Conservation (phyloP, 2,113 vertebrate species). For the Mandrillus leucophaeus region DNA sequence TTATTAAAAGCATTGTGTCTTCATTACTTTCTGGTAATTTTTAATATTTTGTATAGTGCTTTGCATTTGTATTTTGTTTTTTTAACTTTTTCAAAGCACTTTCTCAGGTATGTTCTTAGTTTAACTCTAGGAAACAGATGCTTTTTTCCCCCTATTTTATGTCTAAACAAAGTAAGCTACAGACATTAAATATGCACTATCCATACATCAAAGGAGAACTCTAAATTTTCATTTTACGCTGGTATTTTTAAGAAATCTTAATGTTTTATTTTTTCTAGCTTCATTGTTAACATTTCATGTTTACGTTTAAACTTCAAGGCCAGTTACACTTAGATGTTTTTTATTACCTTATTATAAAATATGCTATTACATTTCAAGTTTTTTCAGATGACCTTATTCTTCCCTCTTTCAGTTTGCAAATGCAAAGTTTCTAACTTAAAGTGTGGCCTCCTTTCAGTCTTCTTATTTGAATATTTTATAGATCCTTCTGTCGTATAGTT, state of each 20-base stretch:
- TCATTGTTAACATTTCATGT: not conserved
- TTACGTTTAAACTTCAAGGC: constrained; percentile 18
- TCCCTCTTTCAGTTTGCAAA: not conserved
- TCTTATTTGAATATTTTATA: not conserved
- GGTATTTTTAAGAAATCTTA: not conserved
- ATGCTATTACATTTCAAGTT: not conserved
- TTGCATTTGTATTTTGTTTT: not conserved
- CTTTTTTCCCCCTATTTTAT: not conserved
- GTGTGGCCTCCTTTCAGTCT: not conserved
- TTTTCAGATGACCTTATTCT: not conserved
- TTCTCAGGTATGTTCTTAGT: not conserved
- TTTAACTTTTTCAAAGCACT: constrained; percentile 49
- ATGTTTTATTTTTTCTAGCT: not conserved
- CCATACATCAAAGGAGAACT: not conserved
- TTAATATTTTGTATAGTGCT: not conserved
- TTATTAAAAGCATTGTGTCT: not conserved
- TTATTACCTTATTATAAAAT: not conserved
- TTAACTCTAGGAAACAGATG: constrained; percentile 18
- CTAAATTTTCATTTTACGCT: not conserved
- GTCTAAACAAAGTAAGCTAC: not conserved
- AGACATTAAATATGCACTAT: not conserved
- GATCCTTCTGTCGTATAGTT: not conserved
- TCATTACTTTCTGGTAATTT: not conserved
- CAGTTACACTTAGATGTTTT: not conserved
- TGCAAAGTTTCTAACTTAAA: not conserved